phyloP scores from a whole-genome alignment of 2,888 invertebrate species.

The Rotaria macrura region DNA sequence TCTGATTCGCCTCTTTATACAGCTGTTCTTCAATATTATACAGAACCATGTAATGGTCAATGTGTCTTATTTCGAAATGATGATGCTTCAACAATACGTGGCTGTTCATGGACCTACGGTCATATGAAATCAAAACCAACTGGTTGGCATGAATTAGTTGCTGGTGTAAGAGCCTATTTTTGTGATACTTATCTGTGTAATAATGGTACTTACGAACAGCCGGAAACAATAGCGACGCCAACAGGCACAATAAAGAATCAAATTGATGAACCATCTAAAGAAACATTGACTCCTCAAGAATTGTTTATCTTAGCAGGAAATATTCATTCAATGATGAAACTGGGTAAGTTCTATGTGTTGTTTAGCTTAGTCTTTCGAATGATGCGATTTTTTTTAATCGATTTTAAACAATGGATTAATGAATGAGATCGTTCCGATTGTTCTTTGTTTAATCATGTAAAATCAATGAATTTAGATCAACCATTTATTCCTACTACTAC shows the following conservation, averaged over 20 bases:
- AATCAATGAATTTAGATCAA: background rate
- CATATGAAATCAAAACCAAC: background rate
- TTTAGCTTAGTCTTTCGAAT: background rate
- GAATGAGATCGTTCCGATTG: background rate
- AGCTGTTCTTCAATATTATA: background rate
- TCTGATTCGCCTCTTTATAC: background rate
- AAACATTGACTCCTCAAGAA: background rate
- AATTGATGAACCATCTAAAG: background rate
- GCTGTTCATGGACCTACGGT: conserved; percentile 19
- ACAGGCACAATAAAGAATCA: background rate
- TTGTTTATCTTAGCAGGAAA: background rate
- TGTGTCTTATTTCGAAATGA: background rate
- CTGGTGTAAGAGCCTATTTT: background rate
- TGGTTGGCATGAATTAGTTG: background rate
- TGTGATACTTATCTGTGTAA: background rate
- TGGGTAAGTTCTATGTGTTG: background rate
- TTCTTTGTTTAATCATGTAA: background rate
- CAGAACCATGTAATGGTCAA: conserved; percentile 13
- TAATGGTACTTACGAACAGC: background rate
- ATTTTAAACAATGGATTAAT: background rate
- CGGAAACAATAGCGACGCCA: background rate
- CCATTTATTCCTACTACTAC: background rate
- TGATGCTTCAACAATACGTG: background rate
- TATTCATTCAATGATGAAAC: background rate
- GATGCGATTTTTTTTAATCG: no score